Evolutionary conservation across 2,113 vertebrate species (phyloP), one percentile per base, ranked within the genome.

Genomic region (Zingel zingel): DNA sequence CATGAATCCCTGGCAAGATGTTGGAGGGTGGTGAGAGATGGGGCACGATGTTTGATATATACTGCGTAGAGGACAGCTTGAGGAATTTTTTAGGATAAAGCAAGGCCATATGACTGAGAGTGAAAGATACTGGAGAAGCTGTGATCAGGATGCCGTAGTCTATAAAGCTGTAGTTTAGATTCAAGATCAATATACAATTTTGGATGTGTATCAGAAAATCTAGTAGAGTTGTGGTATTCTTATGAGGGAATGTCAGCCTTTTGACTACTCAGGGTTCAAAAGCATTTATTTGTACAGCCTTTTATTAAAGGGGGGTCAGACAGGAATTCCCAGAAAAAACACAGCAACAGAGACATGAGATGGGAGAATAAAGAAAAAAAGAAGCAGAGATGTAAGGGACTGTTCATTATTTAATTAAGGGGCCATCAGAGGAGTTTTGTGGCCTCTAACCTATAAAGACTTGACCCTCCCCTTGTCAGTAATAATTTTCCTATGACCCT

Each of bases 281-380:
- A n/a, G 21, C 9, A 25, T 65, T 69, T 30, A 50, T 64, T 62
- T 45, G 4, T 27, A 23, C 2, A 67, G 47, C 14, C 10, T 63
- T 81, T 67, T 63, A 58, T 53, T 27, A 54, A 48, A 18, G 16
- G 15, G 25, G 53, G 4, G 58, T 56, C 54, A 48, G 33, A 72
- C 54, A 83, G 15, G 61, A 76, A 25, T 64, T 65, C 39, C 62
- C 30, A 72, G 61, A 72, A 30, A 58, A 63, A 70, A 70, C 25
- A 51, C 21, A 64, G 62, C 10, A 15, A 6, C 14, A 48, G 43
- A 72, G 11, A 64, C 50, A 77, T 30, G 47, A 74, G n/a, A 67
- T 7, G 9, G 30, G 45, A 73, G 43, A 16, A 69, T 25, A 14
- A 61, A 25, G 27, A 21, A 18, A 57, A 67, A 14, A 15, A 68